Evolutionary conservation across 2,113 vertebrate species (phyloP), one percentile per base, ranked within the genome.

Genomic region (Neolamprologus tretocephalus): DNA sequence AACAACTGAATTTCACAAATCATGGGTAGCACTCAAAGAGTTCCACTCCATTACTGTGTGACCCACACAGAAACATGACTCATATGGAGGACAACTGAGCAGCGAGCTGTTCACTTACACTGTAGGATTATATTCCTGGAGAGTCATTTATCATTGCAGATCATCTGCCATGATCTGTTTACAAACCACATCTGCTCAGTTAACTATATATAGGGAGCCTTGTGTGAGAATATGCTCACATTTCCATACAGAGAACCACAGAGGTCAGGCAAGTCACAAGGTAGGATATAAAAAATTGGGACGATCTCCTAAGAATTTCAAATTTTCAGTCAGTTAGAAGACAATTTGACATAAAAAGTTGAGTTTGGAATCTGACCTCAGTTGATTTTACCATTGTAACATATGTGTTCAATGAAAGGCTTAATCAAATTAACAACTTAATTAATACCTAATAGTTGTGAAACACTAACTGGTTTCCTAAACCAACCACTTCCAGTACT

Each of bases 121-220:
- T 79, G 68, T 81, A 78, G 66, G 86, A 91, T 92, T 83, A 86
- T 87, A 86, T 89, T 91, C 37, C 83, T 80, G 37, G 45, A 89
- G 82, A 93, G 84, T 78, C 81, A 93, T 91, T 94, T 83, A 91
- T 95, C 92, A 93, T 84, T 86, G 53, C n/a, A 80, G 88, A 90
- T 92, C 90, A 85, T 91, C 55, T 89, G 89, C 89, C 66, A 88
- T 89, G 80, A 93, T 94, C 83, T 92, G 89, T 94, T 91, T 91
- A 91, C 23, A 42, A 90, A 91, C 81, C 88, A 91, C 89, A 92
- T 92, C 75, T 94, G 85, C 63, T 91, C 61, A 40, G 71, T 63
- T 88, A 82, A 85, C 89, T 90, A 86, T 94, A 89, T 90, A 87
- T 80, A 84, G 80, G 53, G 71, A 84, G 61, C 23, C 28, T 80